These are phyloP conservation scores for Tipula confusa DNA, from an alignment of 2,888 invertebrate genomes.

Conservation along the genomic window DNA sequence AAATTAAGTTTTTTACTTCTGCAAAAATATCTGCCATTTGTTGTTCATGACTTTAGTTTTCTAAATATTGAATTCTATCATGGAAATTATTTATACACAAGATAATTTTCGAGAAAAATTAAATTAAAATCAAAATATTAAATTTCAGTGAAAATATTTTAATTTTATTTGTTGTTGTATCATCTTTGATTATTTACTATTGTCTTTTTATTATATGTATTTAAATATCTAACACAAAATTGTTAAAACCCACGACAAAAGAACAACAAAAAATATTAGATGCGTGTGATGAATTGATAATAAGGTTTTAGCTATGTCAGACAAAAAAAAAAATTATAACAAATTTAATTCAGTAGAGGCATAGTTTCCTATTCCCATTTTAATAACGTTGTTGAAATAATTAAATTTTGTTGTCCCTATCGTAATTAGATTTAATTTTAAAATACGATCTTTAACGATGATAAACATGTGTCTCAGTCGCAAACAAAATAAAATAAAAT, in stretches of 20 bases:
- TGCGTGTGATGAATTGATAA: conserved; percentile 12
- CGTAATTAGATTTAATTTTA: not conserved
- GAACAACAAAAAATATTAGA: not conserved
- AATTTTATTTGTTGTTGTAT: not conserved
- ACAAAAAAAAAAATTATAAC: not conserved
- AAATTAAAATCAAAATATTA: not conserved
- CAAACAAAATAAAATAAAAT: not conserved
- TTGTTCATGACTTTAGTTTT: no score
- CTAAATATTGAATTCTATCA: not conserved
- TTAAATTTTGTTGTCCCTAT: not conserved
- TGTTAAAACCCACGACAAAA: not conserved
- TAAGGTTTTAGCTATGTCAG: not conserved
- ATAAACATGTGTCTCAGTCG: not conserved
- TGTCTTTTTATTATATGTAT: not conserved
- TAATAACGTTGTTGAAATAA: not conserved
- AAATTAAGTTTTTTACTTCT: no score
- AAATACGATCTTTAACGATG: not conserved
- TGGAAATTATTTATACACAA: not conserved
- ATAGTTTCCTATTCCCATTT: not conserved
- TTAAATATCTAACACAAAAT: not conserved
- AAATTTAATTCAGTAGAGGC: not conserved
- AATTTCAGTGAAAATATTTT: not conserved
- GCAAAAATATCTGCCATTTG: no score
- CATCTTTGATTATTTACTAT: not conserved
- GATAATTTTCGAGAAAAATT: not conserved